Conservation (phyloP, 2,113 vertebrate species). For the Hippopotamus amphibius region DNA sequence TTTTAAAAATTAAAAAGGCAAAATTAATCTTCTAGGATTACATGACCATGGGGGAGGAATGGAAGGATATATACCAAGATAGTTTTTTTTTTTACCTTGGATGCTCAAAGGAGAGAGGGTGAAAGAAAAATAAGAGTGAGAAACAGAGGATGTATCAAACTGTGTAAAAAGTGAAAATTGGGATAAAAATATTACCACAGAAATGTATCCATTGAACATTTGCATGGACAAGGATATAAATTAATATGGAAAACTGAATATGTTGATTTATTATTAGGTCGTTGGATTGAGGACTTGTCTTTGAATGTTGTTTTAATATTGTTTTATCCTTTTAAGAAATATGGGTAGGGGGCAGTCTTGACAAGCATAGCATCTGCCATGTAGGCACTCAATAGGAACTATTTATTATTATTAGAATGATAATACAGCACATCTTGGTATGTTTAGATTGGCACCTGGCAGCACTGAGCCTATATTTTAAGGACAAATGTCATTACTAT, state of each 20-base stretch:
- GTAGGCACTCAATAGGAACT: not conserved
- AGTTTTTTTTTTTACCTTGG: not conserved
- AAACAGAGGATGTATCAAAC: not conserved
- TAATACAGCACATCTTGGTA: not conserved
- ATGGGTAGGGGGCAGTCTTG: not conserved
- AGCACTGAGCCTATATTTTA: not conserved
- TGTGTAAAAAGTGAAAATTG: not conserved
- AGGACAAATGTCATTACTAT: not conserved
- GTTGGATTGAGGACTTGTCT: not conserved
- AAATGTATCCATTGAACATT: not conserved
- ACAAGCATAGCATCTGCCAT: not conserved
- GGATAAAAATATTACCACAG: constrained; percentile 6
- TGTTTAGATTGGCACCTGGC: not conserved
- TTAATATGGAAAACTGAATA: not conserved
- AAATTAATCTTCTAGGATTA: not conserved
- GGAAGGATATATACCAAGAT: not conserved
- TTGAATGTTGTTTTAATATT: constrained; percentile 4
- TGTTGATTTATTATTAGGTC: not conserved
- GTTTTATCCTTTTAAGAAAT: not conserved
- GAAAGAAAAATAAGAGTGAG: not conserved
- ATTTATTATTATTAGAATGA: not conserved
- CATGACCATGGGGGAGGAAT: not conserved
- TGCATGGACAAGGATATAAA: not conserved
- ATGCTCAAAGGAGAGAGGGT: not conserved
- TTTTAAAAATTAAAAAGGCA: not conserved